Evolutionary conservation across 2,888 invertebrate genomes (phyloP).

Genomic region (Hedya salicella): DNA sequence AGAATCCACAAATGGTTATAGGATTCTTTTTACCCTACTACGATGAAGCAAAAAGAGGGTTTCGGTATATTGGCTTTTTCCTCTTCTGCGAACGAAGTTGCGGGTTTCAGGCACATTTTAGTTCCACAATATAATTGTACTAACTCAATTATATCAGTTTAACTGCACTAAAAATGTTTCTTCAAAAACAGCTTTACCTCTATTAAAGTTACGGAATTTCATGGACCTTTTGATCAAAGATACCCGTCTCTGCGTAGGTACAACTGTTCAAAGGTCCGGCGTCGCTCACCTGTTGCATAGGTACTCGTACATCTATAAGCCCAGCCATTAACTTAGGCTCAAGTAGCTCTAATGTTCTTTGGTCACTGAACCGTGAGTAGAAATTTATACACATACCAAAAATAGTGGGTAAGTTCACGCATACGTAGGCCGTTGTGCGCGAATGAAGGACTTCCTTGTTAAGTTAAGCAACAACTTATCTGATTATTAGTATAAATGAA

Average conservation of each 20-base stretch:
- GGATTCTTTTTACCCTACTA: too few relatives aligned
- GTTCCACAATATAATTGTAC: too few relatives aligned
- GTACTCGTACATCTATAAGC: not conserved
- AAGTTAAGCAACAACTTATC: too few relatives aligned
- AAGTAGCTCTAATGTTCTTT: conserved; percentile 33
- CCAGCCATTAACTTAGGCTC: conserved; percentile 3
- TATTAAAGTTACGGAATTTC: not conserved
- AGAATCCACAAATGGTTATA: too few relatives aligned
- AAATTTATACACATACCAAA: conserved; percentile 44
- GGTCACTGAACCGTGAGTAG: conserved; percentile 51
- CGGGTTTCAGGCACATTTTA: too few relatives aligned
- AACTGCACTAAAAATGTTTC: too few relatives aligned
- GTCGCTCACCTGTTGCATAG: conserved; percentile 30
- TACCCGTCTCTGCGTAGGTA: not conserved
- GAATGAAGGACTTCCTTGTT: not conserved
- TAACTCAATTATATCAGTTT: too few relatives aligned
- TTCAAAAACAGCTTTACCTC: too few relatives aligned
- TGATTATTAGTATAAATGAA: too few relatives aligned
- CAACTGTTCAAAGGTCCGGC: conserved; percentile 24
- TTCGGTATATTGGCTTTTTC: too few relatives aligned
- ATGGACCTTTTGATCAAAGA: not conserved
- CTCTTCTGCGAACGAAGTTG: too few relatives aligned
- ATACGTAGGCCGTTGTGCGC: not conserved
- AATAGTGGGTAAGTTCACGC: not conserved
- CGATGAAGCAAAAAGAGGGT: too few relatives aligned